Evolutionary conservation across 53 echinoderm and acorn worm genomes (phyloP).

Genomic region (Astropecten irregularis): DNA sequence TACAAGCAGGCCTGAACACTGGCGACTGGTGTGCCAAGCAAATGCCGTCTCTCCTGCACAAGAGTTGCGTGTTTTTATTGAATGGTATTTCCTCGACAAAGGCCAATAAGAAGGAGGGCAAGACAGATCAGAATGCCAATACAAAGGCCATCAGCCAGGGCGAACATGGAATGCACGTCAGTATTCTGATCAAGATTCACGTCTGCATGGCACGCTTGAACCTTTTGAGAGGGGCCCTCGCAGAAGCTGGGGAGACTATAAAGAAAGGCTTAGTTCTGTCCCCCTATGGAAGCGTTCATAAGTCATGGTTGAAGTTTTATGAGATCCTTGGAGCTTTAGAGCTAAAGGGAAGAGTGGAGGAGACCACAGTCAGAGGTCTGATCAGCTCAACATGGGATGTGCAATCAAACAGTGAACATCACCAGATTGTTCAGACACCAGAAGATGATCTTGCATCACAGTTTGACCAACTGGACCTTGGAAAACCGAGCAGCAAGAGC

Average conservation of each 20-base stretch:
- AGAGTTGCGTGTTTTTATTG: not conserved
- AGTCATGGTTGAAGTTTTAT: constrained; percentile 25
- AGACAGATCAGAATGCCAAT: not conserved
- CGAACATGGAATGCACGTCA: not conserved
- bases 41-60: constrained; percentile 16
- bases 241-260: not conserved
- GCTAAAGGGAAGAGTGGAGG: not conserved
- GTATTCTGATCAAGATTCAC: not conserved
- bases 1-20: constrained; percentile 4
- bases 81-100: not conserved
- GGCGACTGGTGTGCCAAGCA: constrained; percentile 3
- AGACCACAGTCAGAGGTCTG: constrained; percentile 10
- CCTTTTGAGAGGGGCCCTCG: not conserved
- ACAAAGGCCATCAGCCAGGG: not conserved
- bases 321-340: constrained; percentile 10
- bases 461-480: constrained; percentile 42
- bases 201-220: constrained; percentile 7
- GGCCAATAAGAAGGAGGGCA: not conserved
- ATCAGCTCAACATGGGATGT: constrained; percentile 24
- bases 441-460: constrained; percentile 23
- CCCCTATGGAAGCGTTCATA: not conserved
- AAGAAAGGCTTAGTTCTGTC: not conserved
- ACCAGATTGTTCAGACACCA: not conserved
- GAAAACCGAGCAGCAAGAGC: not conserved
- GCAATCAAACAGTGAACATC: constrained; percentile 2